Evolutionary conservation across 2,888 invertebrate species (phyloP), one percentile per base, ranked within the genome.

Genomic region (Drosophila pullipes): DNA sequence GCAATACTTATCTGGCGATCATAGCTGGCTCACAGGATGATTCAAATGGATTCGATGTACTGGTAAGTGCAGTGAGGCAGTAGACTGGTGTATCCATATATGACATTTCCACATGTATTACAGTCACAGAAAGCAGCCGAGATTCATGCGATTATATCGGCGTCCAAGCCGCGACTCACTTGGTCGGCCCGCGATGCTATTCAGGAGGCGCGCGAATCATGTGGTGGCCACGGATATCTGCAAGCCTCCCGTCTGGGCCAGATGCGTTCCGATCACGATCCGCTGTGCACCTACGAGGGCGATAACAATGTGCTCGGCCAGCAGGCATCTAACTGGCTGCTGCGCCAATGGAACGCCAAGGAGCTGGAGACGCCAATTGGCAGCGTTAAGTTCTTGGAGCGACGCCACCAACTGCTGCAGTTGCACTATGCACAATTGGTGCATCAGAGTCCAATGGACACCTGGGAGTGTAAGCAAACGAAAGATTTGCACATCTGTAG

Each of bases 221-320:
- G 97, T 88, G 98, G 97, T 22, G 98, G 98, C 0, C 97, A 98
- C 93, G 98, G 97, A 7, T 98, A 97, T 91, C 92, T 96, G 50
- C 92, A 89, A 39, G 96, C 96, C n/a, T 95, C 98, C 25, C 96
- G 97, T 82, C 94, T 99, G 31, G 98, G 98, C 41, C 96, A 97
- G 76, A 94, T 99, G 72, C 95, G 98, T 13, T 96, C 96, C 91
- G 97, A 97, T 93, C 97, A 97, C 93, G 99, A 99, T 93, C 97
- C 98, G 0, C 96, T 97, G 49, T 97, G 97, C 65, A 98, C 98
- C 0, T 98, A 98, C 93, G 98, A 98, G 93, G 98, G 98, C 0
- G 98, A 98, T 94, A 98, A 98, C 94, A 98, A 97, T 93, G 98
- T 98, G 30, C 94, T 99, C 4, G 95, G 97, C 0, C 98, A 98